These are phyloP conservation scores for Pempheris klunzingeri DNA, from an alignment of 2,797 vertebrate genomes.

Conservation along the genomic window DNA sequence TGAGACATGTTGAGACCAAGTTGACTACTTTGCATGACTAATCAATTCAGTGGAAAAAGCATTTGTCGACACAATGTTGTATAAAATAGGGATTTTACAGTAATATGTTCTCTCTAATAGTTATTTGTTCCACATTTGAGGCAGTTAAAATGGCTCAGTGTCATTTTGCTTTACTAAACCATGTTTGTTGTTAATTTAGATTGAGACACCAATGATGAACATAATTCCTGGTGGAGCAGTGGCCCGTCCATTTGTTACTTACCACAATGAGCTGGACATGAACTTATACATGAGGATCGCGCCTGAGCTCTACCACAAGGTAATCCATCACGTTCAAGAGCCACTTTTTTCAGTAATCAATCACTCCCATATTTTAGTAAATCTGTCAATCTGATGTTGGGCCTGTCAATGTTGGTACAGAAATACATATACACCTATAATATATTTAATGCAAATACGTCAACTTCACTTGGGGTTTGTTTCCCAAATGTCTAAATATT, in stretches of 20 bases:
- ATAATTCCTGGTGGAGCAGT: constrained; percentile 96
- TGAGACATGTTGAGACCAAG: not conserved
- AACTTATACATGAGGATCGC: constrained; percentile 98
- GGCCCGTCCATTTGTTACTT: constrained; percentile 95
- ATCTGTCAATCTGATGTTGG: not conserved
- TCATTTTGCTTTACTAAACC: constrained; percentile 1
- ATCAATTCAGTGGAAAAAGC: not conserved
- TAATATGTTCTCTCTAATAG: not conserved
- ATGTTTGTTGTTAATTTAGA: constrained; percentile 77
- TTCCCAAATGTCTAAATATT: not conserved
- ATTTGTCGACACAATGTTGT: not conserved
- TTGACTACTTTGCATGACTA: not conserved
- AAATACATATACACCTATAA: too few relatives aligned
- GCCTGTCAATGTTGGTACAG: not conserved
- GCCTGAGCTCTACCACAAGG: constrained; percentile 99
- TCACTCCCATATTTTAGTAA: not conserved
- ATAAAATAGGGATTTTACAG: not conserved
- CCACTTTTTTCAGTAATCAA: not conserved
- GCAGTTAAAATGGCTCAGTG: not conserved
- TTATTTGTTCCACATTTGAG: constrained; percentile 4
- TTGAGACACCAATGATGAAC: constrained; percentile 99
- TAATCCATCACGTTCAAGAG: constrained; percentile 55
- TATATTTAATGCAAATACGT: too few relatives aligned
- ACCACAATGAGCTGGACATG: constrained; percentile 99
- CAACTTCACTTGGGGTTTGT: not conserved